Conservation (phyloP, 1,140 invertebrate species). For the Rhopalosiphum padi region DNA sequence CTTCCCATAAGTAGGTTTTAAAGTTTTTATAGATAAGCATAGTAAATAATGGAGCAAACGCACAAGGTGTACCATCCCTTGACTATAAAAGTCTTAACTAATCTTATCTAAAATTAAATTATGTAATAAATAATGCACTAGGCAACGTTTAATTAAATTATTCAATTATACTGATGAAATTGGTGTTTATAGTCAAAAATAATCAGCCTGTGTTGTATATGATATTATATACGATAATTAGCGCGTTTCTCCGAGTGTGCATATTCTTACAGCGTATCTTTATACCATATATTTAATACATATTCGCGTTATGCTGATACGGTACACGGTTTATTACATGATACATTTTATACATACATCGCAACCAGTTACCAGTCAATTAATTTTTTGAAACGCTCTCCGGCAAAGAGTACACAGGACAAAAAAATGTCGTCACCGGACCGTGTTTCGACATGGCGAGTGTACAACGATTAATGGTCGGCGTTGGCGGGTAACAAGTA, state of each 20-base stretch:
- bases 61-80: background rate
- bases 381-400: slow-evolving; percentile 1
- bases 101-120: background rate
- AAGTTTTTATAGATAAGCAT: background rate
- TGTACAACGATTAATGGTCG: background rate
- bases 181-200: background rate
- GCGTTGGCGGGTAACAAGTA: background rate
- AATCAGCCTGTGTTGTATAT: background rate
- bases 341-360: background rate
- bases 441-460: background rate
- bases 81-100: background rate
- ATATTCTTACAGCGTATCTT: background rate
- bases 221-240: background rate
- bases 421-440: slow-evolving; percentile 2
- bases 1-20: background rate
- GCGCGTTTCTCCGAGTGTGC: background rate
- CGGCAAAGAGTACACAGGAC: background rate
- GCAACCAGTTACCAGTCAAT: background rate
- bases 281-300: background rate
- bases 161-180: background rate
- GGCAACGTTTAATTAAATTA: background rate
- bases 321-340: background rate
- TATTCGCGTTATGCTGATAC: background rate
- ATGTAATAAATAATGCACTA: background rate
- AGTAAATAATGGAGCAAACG: background rate